phyloP scores from a whole-genome alignment of 2,113 vertebrate genomes.

The Aythya baeri region DNA sequence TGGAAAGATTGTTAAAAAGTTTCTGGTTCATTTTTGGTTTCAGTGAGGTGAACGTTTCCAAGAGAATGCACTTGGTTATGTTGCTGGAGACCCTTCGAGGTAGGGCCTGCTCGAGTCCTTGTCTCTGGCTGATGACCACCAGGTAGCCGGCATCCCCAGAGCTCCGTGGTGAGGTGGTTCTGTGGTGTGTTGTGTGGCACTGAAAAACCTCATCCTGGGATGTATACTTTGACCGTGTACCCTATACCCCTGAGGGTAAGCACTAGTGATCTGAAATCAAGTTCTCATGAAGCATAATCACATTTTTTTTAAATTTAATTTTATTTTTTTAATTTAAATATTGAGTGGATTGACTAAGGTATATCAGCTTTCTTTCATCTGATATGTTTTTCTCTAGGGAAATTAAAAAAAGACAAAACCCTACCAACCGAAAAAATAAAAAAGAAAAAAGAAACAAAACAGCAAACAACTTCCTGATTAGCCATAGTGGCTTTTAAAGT shows the following conservation, averaged over 20 bases:
- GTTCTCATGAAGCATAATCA: not conserved
- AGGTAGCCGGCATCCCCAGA: not conserved
- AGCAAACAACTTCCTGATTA: not conserved
- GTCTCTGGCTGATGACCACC: not conserved
- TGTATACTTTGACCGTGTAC: not conserved
- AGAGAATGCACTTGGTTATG: not conserved
- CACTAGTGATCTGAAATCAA: not conserved
- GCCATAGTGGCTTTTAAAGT: not conserved
- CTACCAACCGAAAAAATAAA: not conserved
- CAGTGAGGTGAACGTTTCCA: not conserved
- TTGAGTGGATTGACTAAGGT: not conserved
- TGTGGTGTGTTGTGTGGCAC: not conserved
- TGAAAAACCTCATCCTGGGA: not conserved
- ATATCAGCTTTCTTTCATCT: not conserved
- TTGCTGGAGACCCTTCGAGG: not conserved
- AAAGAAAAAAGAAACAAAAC: not conserved
- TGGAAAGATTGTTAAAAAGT: not conserved
- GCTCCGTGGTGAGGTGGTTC: not conserved
- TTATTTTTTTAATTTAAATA: not conserved
- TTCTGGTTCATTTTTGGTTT: not conserved
- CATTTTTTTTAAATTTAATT: not conserved
- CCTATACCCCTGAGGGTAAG: not conserved
- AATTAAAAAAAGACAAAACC: not conserved
- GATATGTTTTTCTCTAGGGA: not conserved
- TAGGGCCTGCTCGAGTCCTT: not conserved